Percentiles rank a stretch among this genome's conserved stretches.
phyloP scores from a whole-genome alignment of 2,888 invertebrate genomes.

The Chloroclystis v-ata region DNA sequence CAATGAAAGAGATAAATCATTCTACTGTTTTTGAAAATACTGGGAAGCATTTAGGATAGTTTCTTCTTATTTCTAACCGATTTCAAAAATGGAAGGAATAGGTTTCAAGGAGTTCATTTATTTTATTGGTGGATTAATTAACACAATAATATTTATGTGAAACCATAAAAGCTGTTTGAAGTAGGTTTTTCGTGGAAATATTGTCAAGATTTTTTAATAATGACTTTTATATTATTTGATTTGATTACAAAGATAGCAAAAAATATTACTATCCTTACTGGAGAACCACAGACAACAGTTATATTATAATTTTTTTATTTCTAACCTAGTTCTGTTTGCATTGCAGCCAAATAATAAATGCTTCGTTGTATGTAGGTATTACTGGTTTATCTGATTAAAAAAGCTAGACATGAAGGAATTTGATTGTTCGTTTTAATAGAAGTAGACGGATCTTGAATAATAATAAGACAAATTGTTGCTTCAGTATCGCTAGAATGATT shows the following conservation, averaged over 20 bases:
- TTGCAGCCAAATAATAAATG: slow-evolving; percentile 4
- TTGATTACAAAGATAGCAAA: no score
- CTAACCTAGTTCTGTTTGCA: slow-evolving; percentile 1
- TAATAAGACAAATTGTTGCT: slow-evolving; percentile 1
- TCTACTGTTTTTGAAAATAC: slow-evolving; percentile 14
- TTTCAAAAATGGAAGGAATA: slow-evolving; percentile 11
- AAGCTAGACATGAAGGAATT: slow-evolving; percentile 25
- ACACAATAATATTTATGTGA: no score
- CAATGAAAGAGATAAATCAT: slow-evolving; percentile 22
- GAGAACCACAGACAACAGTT: no score
- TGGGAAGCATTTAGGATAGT: neutral
- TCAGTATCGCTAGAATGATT: neutral
- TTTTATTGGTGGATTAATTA: no score
- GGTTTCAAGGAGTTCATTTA: no score
- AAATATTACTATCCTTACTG: no score
- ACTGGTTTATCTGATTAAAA: slow-evolving; percentile 19
- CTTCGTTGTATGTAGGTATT: neutral
- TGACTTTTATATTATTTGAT: no score
- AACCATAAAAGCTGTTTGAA: no score
- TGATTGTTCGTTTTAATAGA: slow-evolving; percentile 16
- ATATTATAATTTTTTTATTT: no score
- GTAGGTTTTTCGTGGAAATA: no score
- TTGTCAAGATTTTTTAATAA: no score
- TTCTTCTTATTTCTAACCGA: no score
- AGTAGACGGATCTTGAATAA: slow-evolving; percentile 11